Conservation (phyloP, 2,113 vertebrate genomes). For the Notiomystis cincta region DNA sequence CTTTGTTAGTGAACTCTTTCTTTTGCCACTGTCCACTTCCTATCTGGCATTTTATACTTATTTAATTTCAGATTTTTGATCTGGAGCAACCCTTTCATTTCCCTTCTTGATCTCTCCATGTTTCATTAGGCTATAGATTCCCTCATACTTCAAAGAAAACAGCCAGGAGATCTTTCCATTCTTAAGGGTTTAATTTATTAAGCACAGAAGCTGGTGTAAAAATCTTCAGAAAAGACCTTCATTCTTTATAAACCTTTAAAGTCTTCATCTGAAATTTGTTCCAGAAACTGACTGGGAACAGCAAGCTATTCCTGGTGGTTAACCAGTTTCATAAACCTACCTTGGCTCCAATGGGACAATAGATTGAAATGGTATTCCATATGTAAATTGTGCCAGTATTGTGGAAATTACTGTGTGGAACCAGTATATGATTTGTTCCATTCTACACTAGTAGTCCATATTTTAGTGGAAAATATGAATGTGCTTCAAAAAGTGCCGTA, state of each 20-base stretch:
- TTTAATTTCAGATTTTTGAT: background rate
- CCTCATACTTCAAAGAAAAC: background rate
- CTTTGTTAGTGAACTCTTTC: background rate
- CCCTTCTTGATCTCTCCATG: background rate
- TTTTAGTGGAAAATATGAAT: background rate
- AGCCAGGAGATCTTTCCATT: background rate
- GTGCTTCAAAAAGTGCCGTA: background rate
- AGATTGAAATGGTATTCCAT: background rate
- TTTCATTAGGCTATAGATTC: background rate
- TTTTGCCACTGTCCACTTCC: background rate
- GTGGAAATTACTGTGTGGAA: background rate
- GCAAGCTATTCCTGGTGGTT: background rate
- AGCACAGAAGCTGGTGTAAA: background rate
- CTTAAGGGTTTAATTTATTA: background rate
- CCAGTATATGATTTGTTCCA: accelerated
- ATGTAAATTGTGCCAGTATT: background rate
- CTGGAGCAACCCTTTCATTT: background rate
- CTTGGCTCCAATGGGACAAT: background rate
- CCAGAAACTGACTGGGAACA: background rate
- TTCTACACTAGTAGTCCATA: background rate
- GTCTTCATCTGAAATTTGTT: background rate
- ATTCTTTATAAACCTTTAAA: background rate
- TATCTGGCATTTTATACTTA: background rate
- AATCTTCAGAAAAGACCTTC: background rate
- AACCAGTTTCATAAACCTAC: background rate